Evolutionary conservation across 2,888 invertebrate genomes (phyloP).

Genomic region (Drosophila percnosoma): DNA sequence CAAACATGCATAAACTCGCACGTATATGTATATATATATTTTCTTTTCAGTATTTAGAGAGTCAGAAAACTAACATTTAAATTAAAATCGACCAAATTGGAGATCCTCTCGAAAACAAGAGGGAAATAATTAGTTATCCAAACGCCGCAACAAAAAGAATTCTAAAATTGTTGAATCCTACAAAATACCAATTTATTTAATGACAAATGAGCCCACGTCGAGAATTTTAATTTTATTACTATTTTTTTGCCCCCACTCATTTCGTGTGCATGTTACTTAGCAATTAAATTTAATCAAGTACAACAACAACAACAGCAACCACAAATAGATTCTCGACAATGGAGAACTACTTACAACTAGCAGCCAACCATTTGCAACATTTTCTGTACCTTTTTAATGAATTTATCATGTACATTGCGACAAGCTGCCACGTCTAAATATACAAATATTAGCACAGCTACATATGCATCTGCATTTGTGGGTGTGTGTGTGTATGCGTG

Average conservation of each 20-base stretch:
- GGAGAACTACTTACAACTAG: slow-evolving; percentile 25
- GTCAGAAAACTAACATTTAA: slow-evolving; percentile 37
- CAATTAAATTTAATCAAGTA: slow-evolving; percentile 68
- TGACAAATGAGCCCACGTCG: background rate
- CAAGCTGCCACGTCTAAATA: slow-evolving; percentile 55
- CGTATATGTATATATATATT: background rate
- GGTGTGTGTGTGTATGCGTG: slow-evolving; percentile 2
- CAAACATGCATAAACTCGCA: background rate
- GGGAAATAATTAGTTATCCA: slow-evolving; percentile 49
- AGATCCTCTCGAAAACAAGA: background rate
- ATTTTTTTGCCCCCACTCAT: background rate
- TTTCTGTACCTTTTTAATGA: slow-evolving; percentile 78
- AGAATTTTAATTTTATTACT: slow-evolving; percentile 10
- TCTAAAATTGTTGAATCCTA: slow-evolving; percentile 14
- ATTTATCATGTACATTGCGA: slow-evolving; percentile 74
- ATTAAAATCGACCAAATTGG: slow-evolving; percentile 51
- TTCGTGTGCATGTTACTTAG: slow-evolving; percentile 58
- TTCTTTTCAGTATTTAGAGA: slow-evolving; percentile 10
- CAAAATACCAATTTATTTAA: background rate
- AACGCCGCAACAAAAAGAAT: slow-evolving; percentile 20
- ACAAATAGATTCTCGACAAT: slow-evolving; percentile 3
- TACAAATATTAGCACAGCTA: background rate
- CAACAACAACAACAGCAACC: slow-evolving; percentile 24
- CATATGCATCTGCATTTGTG: background rate
- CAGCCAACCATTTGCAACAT: slow-evolving; percentile 56